These are phyloP conservation scores for Trichopoda pennipes DNA, from an alignment of 2,888 invertebrate species.

Conservation along the genomic window DNA sequence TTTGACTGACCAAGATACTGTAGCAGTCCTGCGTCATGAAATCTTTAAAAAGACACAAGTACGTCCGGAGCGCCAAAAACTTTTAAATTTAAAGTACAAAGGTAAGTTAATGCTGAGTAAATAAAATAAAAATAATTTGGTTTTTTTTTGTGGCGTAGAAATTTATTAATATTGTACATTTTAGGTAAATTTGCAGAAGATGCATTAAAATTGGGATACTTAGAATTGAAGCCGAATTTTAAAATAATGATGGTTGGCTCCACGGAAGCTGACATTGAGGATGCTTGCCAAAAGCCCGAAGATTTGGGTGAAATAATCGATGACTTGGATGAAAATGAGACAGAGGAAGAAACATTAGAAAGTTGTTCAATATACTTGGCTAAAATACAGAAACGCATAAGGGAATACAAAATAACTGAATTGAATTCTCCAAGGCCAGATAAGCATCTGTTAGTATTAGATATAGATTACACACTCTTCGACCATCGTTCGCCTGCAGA, in stretches of 20 bases:
- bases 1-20: constrained; percentile 89
- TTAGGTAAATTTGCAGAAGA: constrained; percentile 92
- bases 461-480: constrained; percentile 98
- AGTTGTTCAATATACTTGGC: constrained; percentile 86
- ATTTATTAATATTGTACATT: background rate
- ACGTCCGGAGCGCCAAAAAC: constrained; percentile 94
- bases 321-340: constrained; percentile 89
- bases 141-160: too few species aligned
- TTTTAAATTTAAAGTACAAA: constrained; percentile 95
- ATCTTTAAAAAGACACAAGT: constrained; percentile 95
- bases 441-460: constrained; percentile 94
- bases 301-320: constrained; percentile 93
- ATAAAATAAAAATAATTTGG: background rate
- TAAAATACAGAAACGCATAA: constrained; percentile 91
- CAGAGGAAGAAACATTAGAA: constrained; percentile 86
- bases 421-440: constrained; percentile 90
- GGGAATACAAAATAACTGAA: constrained; percentile 90
- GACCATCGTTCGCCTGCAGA: constrained; percentile 97
- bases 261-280: constrained; percentile 93
- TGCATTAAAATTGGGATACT: constrained; percentile 86
- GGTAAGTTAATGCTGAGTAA: constrained; percentile 82
- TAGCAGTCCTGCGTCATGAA: constrained; percentile 89
- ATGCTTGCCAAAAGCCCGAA: constrained; percentile 87
- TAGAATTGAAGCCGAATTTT: constrained; percentile 92
- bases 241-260: constrained; percentile 99